Evolutionary conservation across 2,797 vertebrate genomes (phyloP).

Genomic region (Ateles fusciceps): DNA sequence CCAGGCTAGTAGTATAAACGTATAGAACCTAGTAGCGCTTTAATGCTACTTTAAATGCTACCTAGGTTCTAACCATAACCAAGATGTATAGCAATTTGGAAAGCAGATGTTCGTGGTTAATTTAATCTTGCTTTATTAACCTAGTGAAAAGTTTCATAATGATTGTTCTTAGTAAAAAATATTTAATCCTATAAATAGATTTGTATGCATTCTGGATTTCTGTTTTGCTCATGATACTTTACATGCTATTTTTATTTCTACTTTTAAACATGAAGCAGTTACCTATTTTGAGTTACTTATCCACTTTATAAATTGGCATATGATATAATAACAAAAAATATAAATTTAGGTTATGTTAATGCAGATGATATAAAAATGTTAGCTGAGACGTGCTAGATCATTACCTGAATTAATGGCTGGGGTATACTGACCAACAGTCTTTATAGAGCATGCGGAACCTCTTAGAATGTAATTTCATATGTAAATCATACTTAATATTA

Average conservation of each 20-base stretch:
- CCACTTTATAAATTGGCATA: background rate
- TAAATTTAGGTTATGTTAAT: background rate
- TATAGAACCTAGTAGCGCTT: too few species aligned
- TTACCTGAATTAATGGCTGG: background rate
- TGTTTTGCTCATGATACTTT: background rate
- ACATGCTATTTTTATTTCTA: slow-evolving; percentile 18
- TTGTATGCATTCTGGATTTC: background rate
- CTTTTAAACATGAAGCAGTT: background rate
- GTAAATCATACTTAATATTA: background rate
- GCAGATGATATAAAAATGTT: background rate
- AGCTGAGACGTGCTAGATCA: background rate
- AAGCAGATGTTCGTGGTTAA: slow-evolving; percentile 4
- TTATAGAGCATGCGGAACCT: background rate
- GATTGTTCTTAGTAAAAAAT: background rate
- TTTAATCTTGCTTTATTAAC: slow-evolving; percentile 37
- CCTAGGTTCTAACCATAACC: background rate
- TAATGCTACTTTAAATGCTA: background rate
- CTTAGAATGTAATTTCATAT: background rate
- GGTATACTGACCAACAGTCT: background rate
- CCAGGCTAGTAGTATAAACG: background rate
- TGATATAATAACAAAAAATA: background rate
- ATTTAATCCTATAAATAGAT: slow-evolving; percentile 7
- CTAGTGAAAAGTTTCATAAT: background rate
- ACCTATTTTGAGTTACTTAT: background rate
- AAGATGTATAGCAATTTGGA: background rate